Evolutionary conservation across 64 coral and sea anemone genomes (phyloP).

Genomic region (Acropora tenuis): DNA sequence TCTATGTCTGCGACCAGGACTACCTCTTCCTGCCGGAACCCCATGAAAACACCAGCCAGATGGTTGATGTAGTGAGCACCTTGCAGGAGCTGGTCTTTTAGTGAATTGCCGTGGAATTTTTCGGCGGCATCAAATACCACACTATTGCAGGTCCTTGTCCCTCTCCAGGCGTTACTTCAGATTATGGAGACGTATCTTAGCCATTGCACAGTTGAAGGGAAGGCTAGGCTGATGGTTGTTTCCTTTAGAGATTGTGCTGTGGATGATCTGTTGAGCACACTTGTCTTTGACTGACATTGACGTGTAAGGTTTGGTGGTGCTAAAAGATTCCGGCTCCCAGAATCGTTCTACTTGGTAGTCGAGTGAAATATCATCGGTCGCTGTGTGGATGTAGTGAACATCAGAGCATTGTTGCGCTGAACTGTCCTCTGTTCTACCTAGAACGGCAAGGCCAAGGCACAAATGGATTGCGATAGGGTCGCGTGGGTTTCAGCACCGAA

Average conservation of each 20-base stretch:
- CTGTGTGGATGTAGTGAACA: not conserved
- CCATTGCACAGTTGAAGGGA: not conserved
- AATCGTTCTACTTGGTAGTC: slow-evolving; percentile 47
- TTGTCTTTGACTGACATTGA: not conserved
- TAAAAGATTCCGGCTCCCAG: slow-evolving; percentile 44
- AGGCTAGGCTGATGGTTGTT: slow-evolving; percentile 3
- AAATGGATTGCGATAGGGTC: slow-evolving; percentile 40
- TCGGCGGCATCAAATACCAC: slow-evolving; percentile 26
- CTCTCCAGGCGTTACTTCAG: not conserved
- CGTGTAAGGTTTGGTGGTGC: not conserved
- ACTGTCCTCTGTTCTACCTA: slow-evolving; percentile 1
- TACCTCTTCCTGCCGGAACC: slow-evolving; percentile 22
- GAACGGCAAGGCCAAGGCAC: slow-evolving; percentile 20
- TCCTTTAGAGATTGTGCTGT: not conserved
- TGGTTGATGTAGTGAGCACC: slow-evolving; percentile 26
- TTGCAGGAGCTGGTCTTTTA: slow-evolving; percentile 29
- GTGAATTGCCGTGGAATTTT: slow-evolving; percentile 21
- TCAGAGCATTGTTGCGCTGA: not conserved
- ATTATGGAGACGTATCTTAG: not conserved
- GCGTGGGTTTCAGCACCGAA: slow-evolving; percentile 14
- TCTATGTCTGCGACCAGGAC: slow-evolving; percentile 29
- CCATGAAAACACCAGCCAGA: slow-evolving; percentile 3
- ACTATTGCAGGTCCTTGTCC: not conserved
- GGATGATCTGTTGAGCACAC: slow-evolving; percentile 5
- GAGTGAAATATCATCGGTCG: not conserved